Evolutionary conservation across 2,888 invertebrate genomes (phyloP), one percentile per base, ranked within the genome.

Genomic region (Criorhina ranunculi): DNA sequence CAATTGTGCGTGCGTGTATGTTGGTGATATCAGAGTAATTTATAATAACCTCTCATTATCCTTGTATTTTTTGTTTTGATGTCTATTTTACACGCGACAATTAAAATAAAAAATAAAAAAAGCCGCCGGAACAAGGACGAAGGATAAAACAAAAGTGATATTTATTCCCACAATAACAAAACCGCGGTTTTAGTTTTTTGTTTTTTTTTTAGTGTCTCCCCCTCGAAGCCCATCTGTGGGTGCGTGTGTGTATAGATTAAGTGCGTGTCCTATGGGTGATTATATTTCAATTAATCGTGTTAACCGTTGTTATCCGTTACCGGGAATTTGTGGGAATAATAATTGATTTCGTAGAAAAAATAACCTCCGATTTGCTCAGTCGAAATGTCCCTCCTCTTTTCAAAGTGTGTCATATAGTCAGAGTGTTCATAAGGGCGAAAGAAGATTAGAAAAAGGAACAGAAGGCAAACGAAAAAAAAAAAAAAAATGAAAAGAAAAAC

Each of bases 251-350:
- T 11, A 29, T 40, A 12, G 12, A 44, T 33, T 60, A n/a, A 80
- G 64, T 70, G 62, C 42, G 49, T 70, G 49, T 51, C 35, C 24
- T 70, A 49, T 8, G 69, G 17, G 67, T 64, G 76, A 76, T 81
- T 81, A 69, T 64, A 81, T 49, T 76, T 76, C 76, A 81, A 81
- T 81, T 76, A 81, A 81, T 76, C 51, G 62, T 75, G 44, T 51
- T 73, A 40, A 42, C 29, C 33, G 42, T 19, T 35, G 49, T 64
- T 66, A 66, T 59, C 66, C 57, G 29, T 79, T 73, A 60, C 64
- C 59, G 66, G 59, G 73, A 51, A 59, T 35, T 17, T 44, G 2
- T 40, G 35, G 19, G 19, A 17, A 44, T 11, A 24, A 24, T 60
- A 49, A 49, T 64, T 12, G 35, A 64, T 31, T 35, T 24, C 24